A percentile compares a stretch with the other conserved stretches of the same genome.
Conservation (phyloP, 2,888 invertebrate species). For the Mycalesis mineus region DNA sequence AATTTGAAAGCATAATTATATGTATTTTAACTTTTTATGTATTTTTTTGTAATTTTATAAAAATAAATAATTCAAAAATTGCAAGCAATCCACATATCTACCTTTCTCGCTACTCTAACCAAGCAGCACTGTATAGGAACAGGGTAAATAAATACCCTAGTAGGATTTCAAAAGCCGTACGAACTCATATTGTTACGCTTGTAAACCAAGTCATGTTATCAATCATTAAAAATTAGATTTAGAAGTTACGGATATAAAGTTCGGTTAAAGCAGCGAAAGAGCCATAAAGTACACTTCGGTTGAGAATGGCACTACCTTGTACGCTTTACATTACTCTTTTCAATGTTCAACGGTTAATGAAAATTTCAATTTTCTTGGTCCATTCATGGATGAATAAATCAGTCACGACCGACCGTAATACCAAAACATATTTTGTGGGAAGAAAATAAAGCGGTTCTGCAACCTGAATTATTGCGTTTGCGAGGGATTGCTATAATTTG, state of each 20-base stretch:
- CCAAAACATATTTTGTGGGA: slow-evolving; percentile 20
- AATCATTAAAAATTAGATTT: neutral
- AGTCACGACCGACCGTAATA: slow-evolving; percentile 26
- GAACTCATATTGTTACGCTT: too few species aligned
- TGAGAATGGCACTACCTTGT: slow-evolving; percentile 32
- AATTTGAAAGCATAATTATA: too few species aligned
- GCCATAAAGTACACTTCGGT: neutral
- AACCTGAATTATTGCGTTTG: slow-evolving; percentile 17
- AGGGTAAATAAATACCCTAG: too few species aligned
- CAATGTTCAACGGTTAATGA: slow-evolving; percentile 29
- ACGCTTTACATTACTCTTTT: slow-evolving; percentile 33
- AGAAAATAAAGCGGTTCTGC: slow-evolving; percentile 21
- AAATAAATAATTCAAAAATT: too few species aligned
- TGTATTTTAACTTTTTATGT: too few species aligned
- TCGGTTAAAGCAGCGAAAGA: neutral
- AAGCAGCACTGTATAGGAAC: too few species aligned
- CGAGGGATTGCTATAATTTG: slow-evolving; percentile 5
- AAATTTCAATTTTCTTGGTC: slow-evolving; percentile 32
- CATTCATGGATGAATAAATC: slow-evolving; percentile 31
- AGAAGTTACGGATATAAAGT: neutral
- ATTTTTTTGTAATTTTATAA: too few species aligned
- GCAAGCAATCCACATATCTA: too few species aligned
- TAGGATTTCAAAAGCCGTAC: too few species aligned
- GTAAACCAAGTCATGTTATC: too few species aligned
- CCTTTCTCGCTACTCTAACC: too few species aligned